Evolutionary conservation across 2,113 vertebrate genomes (phyloP).

Genomic region (Perca schrenkii): DNA sequence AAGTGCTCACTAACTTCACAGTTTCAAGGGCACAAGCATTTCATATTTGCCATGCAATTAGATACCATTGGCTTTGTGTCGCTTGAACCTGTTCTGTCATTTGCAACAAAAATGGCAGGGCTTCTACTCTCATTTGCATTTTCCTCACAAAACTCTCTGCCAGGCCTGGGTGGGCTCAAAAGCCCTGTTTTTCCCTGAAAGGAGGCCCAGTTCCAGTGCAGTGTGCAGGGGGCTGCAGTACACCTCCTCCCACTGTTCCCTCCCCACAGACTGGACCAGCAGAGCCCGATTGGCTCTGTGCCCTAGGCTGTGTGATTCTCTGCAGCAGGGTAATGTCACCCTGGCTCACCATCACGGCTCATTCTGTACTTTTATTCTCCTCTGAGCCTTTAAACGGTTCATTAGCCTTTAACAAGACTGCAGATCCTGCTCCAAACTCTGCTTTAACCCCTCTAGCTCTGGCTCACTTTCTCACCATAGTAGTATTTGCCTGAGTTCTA

Average conservation of each 20-base stretch:
- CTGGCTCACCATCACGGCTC: constrained; percentile 77
- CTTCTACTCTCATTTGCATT: constrained; percentile 72
- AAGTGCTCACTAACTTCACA: constrained; percentile 36
- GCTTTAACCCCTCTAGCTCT: constrained; percentile 52
- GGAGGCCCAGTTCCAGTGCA: constrained; percentile 71
- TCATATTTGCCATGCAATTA: constrained; percentile 66
- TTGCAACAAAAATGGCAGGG: constrained; percentile 59
- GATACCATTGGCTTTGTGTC: constrained; percentile 49
- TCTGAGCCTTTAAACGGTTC: constrained; percentile 75
- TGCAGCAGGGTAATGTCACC: constrained; percentile 80
- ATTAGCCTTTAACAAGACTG: constrained; percentile 80
- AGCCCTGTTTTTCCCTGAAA: constrained; percentile 62
- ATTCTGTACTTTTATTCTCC: constrained; percentile 72
- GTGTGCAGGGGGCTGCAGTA: constrained; percentile 53
- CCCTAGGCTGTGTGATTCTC: constrained; percentile 73
- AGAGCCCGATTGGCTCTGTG: constrained; percentile 70
- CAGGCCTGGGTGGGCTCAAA: constrained; percentile 68
- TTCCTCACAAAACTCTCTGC: constrained; percentile 66
- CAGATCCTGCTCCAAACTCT: constrained; percentile 59
- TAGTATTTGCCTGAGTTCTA: neutral
- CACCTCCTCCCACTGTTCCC: constrained; percentile 31
- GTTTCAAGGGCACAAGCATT: constrained; percentile 40
- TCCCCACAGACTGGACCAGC: constrained; percentile 49
- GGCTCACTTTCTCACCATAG: neutral
- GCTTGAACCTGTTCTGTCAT: constrained; percentile 57